Evolutionary conservation across 2,888 invertebrate genomes (phyloP), one percentile per base, ranked within the genome.

Genomic region (Apamea monoglypha): DNA sequence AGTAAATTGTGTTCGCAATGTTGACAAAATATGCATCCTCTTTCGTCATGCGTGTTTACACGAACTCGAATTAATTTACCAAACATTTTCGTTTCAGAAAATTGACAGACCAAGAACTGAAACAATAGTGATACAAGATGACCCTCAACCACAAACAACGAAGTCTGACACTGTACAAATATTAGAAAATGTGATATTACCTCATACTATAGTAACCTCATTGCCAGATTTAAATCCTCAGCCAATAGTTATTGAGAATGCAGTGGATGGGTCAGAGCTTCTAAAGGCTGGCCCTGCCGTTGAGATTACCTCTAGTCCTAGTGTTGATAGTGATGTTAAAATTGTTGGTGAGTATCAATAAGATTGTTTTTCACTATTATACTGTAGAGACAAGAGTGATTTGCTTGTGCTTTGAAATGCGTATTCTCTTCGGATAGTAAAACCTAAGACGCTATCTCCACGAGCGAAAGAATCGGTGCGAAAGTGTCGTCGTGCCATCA

Each of bases 181-280:
- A 44, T 71, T 64, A 59, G 80, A 84, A 64, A 78, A 80, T n/a
- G 80, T 83, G 29, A 44, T 86, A 70, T 67, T 87, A 66, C 76
- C 79, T 25, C 68, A 84, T 61, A 71, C 77, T 18, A 53, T 71
- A 25, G 18, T 81, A 18, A 85, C 81, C 5, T 84, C 87, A 0
- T 80, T 91, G 36, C 90, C 92, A 0, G 92, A 91, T 74, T 76
- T 92, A 53, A 87, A 90, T 78, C 74, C 90, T 47, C 87, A 88
- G 64, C 87, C 91, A 10, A 64, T 78, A n/a, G 75, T 73, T 21
- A 76, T 74, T 50, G 66, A 83, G 1, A 25, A 71, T 40, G 66
- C 82, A 32, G 63, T 47, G 8, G 25, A 72, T 40, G 56, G 25
- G 2, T n/a, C 67, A 0, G 74, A 70, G n/a, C 64, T 67, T 50